Evolutionary conservation across 2,113 vertebrate species (phyloP).

Genomic region (Electrona antarctica): DNA sequence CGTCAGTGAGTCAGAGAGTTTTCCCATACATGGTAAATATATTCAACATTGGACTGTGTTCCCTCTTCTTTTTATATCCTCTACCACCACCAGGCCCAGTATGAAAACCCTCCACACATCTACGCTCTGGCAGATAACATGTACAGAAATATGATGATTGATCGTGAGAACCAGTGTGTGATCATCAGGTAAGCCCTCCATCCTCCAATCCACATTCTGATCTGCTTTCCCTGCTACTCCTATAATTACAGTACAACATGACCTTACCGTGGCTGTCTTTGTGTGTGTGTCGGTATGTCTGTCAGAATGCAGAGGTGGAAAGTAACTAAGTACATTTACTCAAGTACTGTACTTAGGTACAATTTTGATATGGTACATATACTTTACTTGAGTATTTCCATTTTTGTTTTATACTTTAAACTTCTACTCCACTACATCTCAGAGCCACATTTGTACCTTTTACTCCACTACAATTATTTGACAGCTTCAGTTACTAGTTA

Average conservation of each 20-base stretch:
- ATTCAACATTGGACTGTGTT: neutral
- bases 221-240: neutral
- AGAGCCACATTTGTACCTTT: too few species aligned
- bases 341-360: too few species aligned
- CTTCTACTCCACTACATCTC: too few species aligned
- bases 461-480: too few species aligned
- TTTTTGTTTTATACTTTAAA: too few species aligned
- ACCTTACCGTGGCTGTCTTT: neutral
- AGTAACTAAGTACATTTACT: too few species aligned
- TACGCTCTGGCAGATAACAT: slow-evolving; percentile 97
- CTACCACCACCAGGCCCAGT: slow-evolving; percentile 86
- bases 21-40: neutral
- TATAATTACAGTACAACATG: too few species aligned
- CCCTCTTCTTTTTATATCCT: neutral
- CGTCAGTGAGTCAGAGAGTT: neutral
- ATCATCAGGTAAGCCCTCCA: slow-evolving; percentile 92
- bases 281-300: neutral
- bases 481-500: too few species aligned
- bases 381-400: too few species aligned
- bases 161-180: slow-evolving; percentile 97
- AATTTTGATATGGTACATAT: too few species aligned
- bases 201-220: neutral
- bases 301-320: neutral
- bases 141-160: slow-evolving; percentile 99
- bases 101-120: slow-evolving; percentile 98